Conservation (phyloP, 2,888 invertebrate species). For the Trachelus troglodyta region DNA sequence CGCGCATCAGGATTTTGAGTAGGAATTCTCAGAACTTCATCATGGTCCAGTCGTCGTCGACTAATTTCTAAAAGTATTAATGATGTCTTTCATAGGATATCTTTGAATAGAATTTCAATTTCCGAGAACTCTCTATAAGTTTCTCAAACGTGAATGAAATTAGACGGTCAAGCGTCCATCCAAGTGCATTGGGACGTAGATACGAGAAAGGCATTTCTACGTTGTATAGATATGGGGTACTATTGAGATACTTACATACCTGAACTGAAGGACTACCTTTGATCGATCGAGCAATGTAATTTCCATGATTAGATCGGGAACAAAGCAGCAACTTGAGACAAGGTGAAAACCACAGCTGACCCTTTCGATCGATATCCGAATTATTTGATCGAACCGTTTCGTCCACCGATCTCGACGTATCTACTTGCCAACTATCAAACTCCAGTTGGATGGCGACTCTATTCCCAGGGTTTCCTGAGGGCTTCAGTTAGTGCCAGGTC, state of each 20-base stretch:
- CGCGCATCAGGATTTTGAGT: background rate
- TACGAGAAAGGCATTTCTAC: background rate
- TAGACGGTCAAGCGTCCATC: background rate
- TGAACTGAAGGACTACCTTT: constrained; percentile 34
- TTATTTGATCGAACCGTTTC: constrained; percentile 7
- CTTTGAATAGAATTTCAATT: background rate
- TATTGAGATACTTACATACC: background rate
- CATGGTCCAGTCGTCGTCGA: background rate
- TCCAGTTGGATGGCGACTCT: constrained; percentile 10
- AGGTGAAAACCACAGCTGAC: constrained; percentile 21
- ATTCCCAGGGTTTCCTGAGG: constrained; percentile 17
- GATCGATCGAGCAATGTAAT: constrained; percentile 50
- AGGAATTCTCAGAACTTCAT: background rate
- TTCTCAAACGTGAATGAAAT: background rate
- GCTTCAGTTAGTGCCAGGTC: background rate
- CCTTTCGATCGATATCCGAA: constrained; percentile 23
- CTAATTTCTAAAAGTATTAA: background rate
- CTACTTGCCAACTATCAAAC: background rate
- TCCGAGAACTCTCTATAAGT: background rate
- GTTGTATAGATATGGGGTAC: background rate
- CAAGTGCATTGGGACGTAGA: background rate
- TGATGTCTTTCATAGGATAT: background rate
- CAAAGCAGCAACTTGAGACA: constrained; percentile 44
- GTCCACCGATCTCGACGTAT: background rate
- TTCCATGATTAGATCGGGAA: constrained; percentile 51